Conservation (phyloP, 1,140 invertebrate species). For the Helicoverpa armigera region DNA sequence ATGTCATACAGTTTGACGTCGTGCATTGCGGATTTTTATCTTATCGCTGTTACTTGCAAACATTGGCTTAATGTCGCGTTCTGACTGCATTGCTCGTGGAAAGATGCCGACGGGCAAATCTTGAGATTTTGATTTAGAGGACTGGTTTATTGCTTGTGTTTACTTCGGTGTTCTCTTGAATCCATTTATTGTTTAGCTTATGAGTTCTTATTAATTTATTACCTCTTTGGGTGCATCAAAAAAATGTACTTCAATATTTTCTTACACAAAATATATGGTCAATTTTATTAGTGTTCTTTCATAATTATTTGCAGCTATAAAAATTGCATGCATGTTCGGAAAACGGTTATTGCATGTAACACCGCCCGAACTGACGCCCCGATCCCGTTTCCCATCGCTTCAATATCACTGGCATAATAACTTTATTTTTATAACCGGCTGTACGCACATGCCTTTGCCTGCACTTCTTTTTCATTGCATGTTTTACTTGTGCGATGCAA, state of each 20-base stretch:
- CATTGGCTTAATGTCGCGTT: slow-evolving; percentile 38
- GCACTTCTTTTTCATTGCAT: slow-evolving; percentile 43
- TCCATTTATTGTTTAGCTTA: neutral
- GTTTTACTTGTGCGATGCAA: slow-evolving; percentile 43
- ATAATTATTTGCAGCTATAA: slow-evolving; percentile 17
- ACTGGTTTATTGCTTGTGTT: slow-evolving; percentile 15
- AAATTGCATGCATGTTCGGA: slow-evolving; percentile 14
- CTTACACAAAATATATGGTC: neutral
- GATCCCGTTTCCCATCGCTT: slow-evolving; percentile 44
- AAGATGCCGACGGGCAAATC: slow-evolving; percentile 12
- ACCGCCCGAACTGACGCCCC: neutral
- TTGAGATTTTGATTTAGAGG: neutral
- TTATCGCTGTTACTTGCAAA: slow-evolving; percentile 42
- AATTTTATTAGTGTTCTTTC: neutral
- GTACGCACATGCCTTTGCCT: slow-evolving; percentile 44
- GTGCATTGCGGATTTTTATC: slow-evolving; percentile 55
- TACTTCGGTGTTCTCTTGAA: neutral
- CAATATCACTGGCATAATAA: slow-evolving; percentile 52
- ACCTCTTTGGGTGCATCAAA: too few relatives aligned
- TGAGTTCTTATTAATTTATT: neutral
- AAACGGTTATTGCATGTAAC: slow-evolving; percentile 28
- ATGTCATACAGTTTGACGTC: slow-evolving; percentile 46
- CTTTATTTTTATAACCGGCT: slow-evolving; percentile 58
- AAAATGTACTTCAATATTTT: neutral
- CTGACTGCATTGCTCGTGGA: slow-evolving; percentile 16